Evolutionary conservation across 2,888 invertebrate species (phyloP).

Genomic region (Phytoseiulus persimilis): DNA sequence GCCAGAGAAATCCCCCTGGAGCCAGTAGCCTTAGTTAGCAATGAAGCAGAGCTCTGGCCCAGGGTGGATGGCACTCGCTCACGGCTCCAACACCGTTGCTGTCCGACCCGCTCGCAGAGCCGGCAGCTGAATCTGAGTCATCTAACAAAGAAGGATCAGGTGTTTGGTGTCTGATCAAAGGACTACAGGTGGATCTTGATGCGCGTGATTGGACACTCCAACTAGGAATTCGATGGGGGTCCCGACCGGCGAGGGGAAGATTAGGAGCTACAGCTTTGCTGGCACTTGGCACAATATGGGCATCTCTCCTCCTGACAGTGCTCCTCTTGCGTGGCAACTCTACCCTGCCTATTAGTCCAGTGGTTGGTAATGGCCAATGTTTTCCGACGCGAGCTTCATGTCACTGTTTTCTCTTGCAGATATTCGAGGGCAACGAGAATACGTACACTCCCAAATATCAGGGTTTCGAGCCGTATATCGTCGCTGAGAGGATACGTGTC

Average conservation of each 20-base stretch:
- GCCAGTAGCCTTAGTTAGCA: background rate
- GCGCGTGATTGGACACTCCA: background rate
- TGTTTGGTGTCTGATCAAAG: background rate
- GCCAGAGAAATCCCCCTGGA: background rate
- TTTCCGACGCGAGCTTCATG: background rate
- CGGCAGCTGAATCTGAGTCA: background rate
- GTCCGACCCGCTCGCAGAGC: background rate
- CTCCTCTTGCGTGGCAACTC: background rate
- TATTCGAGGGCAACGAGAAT: conserved; percentile 72
- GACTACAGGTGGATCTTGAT: conserved; percentile 5
- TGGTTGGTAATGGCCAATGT: background rate
- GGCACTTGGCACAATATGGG: background rate
- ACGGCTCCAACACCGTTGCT: background rate
- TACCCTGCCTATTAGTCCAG: background rate
- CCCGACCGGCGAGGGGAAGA: background rate
- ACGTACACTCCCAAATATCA: conserved; percentile 73
- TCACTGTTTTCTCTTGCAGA: conserved; percentile 55
- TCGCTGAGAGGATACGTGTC: conserved; percentile 74
- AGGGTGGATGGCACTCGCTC: background rate
- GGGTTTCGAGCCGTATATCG: conserved; percentile 69
- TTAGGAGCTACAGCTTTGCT: background rate
- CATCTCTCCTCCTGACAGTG: background rate
- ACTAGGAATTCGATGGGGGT: background rate
- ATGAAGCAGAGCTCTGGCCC: background rate
- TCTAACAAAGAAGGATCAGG: background rate